Percentiles rank a stretch among this genome's conserved stretches.
phyloP scores from a whole-genome alignment of 2,888 invertebrate genomes.

The Uropetala carovei region DNA sequence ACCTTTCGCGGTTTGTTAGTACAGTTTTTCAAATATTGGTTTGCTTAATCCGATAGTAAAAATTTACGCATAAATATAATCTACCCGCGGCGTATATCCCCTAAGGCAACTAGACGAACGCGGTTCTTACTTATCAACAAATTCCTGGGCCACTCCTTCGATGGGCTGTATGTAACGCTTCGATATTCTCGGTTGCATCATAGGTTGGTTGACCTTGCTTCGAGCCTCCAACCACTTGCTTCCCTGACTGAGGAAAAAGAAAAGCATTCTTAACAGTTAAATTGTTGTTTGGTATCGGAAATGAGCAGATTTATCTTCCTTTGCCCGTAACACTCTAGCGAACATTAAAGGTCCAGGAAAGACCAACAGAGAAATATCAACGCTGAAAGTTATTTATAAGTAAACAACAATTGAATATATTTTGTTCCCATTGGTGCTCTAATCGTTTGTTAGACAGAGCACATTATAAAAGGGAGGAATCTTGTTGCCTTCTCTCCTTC shows the following conservation, averaged over 20 bases:
- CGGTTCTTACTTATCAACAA: conserved; percentile 67
- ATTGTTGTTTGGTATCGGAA: too few species aligned
- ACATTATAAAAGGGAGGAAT: too few species aligned
- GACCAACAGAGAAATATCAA: not conserved
- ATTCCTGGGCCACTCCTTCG: conserved; percentile 75
- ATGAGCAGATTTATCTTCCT: too few species aligned
- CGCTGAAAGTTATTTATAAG: not conserved
- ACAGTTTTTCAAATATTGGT: not conserved
- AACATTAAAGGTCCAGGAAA: not conserved
- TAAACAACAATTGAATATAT: not conserved
- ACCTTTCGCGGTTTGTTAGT: not conserved
- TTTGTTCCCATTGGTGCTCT: too few species aligned
- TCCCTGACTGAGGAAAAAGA: conserved; percentile 72
- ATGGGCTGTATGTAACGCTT: conserved; percentile 77
- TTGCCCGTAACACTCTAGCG: conserved; percentile 73
- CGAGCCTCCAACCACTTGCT: conserved; percentile 82
- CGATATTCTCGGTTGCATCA: conserved; percentile 80
- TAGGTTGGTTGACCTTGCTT: conserved; percentile 81
- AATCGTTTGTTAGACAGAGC: too few species aligned
- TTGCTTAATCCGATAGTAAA: not conserved
- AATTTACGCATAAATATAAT: not conserved
- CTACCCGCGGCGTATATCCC: not conserved
- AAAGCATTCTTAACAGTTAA: too few species aligned
- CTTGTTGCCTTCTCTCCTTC: too few species aligned
- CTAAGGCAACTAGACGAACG: not conserved